These are phyloP conservation scores for Pissodes strobi DNA, from an alignment of 1,140 invertebrate species.

Conservation along the genomic window DNA sequence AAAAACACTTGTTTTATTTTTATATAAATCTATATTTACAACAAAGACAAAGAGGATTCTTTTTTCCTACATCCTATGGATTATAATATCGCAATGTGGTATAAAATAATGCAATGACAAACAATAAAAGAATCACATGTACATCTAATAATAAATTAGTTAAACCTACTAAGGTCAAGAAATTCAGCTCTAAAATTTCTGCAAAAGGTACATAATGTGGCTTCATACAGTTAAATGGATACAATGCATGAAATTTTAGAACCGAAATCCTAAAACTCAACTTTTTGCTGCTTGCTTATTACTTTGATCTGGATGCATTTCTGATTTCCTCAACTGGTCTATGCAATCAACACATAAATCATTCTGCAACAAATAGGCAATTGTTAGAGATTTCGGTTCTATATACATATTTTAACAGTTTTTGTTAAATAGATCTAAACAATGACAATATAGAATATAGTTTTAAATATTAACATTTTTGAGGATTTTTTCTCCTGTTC, in stretches of 20 bases:
- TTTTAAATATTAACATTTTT: too few relatives aligned
- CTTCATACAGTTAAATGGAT: too few relatives aligned
- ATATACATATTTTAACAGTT: too few relatives aligned
- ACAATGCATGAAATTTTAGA: slow-evolving; percentile 38
- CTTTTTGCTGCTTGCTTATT: slow-evolving; percentile 28
- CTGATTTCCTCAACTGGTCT: slow-evolving; percentile 19
- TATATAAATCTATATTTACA: slow-evolving; percentile 3
- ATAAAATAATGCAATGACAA: background rate
- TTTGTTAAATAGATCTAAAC: too few relatives aligned
- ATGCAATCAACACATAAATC: slow-evolving; percentile 56
- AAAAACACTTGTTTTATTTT: slow-evolving; percentile 1
- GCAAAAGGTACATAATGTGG: too few relatives aligned
- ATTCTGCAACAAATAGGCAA: slow-evolving; percentile 55
- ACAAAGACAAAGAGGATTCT: too few relatives aligned
- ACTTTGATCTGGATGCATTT: slow-evolving; percentile 28
- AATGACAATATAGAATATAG: too few relatives aligned
- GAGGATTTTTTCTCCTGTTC: too few relatives aligned
- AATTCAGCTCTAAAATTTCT: slow-evolving; percentile 36
- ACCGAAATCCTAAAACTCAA: slow-evolving; percentile 44
- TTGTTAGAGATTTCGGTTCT: slow-evolving; percentile 55
- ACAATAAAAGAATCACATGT: too few relatives aligned
- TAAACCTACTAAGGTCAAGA: slow-evolving; percentile 5
- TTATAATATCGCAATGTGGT: background rate
- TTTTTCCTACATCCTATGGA: too few relatives aligned
- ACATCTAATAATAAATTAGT: slow-evolving; percentile 2